These are phyloP conservation scores for Pristionchus arcanus DNA, from an alignment of 2,888 invertebrate genomes.

Conservation along the genomic window DNA sequence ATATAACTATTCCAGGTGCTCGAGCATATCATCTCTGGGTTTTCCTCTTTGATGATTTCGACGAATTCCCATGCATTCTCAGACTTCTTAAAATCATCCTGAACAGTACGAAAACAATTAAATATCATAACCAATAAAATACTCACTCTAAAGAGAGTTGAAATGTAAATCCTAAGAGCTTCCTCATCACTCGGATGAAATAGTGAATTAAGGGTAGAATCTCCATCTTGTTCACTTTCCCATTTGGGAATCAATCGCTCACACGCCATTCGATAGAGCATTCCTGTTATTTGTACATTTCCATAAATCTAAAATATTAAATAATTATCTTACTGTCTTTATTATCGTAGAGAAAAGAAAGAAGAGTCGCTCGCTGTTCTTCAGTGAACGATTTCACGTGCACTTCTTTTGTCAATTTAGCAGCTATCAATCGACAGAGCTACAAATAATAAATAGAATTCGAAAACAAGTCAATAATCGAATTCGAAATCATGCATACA, in stretches of 20 bases:
- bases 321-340: slow-evolving; percentile 17
- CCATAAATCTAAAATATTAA: background rate
- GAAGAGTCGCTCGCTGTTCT: slow-evolving; percentile 28
- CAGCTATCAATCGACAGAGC: slow-evolving; percentile 46
- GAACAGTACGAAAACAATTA: background rate
- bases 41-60: slow-evolving; percentile 40
- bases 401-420: slow-evolving; percentile 43
- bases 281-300: background rate
- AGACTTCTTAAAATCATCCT: slow-evolving; percentile 43
- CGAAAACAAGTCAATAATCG: background rate
- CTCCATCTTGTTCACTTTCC: slow-evolving; percentile 46
- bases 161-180: slow-evolving; percentile 21
- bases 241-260: slow-evolving; percentile 40
- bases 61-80: slow-evolving; percentile 48
- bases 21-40: slow-evolving; percentile 14
- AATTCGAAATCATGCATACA: background rate
- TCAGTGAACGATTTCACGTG: slow-evolving; percentile 28
- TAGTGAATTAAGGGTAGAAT: slow-evolving; percentile 27
- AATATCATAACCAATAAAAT: background rate
- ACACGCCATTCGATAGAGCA: background rate
- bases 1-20: slow-evolving; percentile 16
- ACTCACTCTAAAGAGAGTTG: background rate
- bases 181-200: slow-evolving; percentile 32
- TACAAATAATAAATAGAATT: background rate
- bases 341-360: slow-evolving; percentile 8